These are phyloP conservation scores for Rhabdomys dilectus DNA, from an alignment of 2,113 vertebrate genomes.

Conservation along the genomic window DNA sequence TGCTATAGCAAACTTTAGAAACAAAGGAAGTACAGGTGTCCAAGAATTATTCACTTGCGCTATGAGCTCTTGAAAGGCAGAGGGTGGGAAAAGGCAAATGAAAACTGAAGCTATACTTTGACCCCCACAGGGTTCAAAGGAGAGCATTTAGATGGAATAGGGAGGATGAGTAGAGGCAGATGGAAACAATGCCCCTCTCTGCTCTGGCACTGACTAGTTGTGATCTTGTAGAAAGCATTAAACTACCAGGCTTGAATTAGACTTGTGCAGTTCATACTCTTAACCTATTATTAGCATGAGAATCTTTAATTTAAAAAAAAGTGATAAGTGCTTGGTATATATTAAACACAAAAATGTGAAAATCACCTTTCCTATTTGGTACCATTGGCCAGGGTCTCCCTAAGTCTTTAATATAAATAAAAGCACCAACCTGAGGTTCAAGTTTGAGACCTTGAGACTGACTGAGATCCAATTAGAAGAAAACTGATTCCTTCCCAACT, in stretches of 20 bases:
- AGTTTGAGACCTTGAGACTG: constrained; percentile 37
- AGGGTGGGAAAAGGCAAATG: background rate
- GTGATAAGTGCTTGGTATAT: background rate
- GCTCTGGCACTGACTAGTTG: background rate
- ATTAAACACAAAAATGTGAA: background rate
- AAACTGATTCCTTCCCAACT: constrained; percentile 1
- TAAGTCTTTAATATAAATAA: constrained; percentile 57
- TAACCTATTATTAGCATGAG: background rate
- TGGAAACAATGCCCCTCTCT: background rate
- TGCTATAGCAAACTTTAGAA: background rate
- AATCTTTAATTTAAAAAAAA: background rate
- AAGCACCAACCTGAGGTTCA: constrained; percentile 46
- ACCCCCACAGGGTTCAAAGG: background rate
- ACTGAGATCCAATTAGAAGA: constrained; percentile 51
- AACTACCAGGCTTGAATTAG: background rate
- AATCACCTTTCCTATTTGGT: constrained; percentile 54
- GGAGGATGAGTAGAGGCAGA: background rate
- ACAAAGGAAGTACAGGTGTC: background rate
- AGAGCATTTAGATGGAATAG: background rate
- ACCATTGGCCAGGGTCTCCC: constrained; percentile 56
- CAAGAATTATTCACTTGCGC: background rate
- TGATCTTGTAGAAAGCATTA: background rate
- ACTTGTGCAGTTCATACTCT: background rate
- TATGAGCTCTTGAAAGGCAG: background rate
- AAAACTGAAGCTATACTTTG: background rate